Base-by-base conservation (phyloP, 2,888 invertebrate genomes). In the Steinernema hermaphroditum region DNA sequence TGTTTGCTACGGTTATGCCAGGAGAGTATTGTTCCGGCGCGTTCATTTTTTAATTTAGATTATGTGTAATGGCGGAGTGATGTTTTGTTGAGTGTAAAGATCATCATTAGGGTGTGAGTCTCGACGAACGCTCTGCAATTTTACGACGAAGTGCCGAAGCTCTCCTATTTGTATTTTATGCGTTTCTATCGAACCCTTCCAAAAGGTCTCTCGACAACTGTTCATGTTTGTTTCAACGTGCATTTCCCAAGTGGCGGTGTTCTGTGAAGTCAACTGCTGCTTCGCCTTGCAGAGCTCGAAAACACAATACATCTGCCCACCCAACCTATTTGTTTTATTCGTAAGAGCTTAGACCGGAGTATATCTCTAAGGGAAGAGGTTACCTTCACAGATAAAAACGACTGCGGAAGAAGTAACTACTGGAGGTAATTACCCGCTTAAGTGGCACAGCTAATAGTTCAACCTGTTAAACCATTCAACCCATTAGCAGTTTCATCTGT, bases 151-250 rank as follows among this genome's bases (percentile, higher is more conserved):
- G 32, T n/a, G 62, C 16, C 14, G 62, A 12, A 62, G 27, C 32
- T 62, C 29, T 62, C 62, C 32, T 62, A 62, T 62, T 62, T 62
- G 62, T 62, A 62, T 62, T 62, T 62, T 62, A 62, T 62, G 62
- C 62, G 62, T 62, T 62, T 62, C 62, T 29, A 8, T 62, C 37
- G 62, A 62, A 62, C 32, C 27, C 14, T 4, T 29, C 2, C 27
- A 8, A 9, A 14, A 29, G 16, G 19, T 12, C 62, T 29, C 62
- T 29, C 27, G 27, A 62, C 62, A 62, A 62, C 62, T 62, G 62
- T 29, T 62, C 32, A 12, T 62, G 62, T 32, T 29, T 62, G 62
- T 32, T 62, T 62, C 62, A 32, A 14, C 62, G 62, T 32, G 62
- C 62, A 62, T 29, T 62, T 32, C 29, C 29, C 62, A 6, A 24